These are phyloP conservation scores for Cinara cedri DNA, from an alignment of 2,888 invertebrate species.

Conservation along the genomic window DNA sequence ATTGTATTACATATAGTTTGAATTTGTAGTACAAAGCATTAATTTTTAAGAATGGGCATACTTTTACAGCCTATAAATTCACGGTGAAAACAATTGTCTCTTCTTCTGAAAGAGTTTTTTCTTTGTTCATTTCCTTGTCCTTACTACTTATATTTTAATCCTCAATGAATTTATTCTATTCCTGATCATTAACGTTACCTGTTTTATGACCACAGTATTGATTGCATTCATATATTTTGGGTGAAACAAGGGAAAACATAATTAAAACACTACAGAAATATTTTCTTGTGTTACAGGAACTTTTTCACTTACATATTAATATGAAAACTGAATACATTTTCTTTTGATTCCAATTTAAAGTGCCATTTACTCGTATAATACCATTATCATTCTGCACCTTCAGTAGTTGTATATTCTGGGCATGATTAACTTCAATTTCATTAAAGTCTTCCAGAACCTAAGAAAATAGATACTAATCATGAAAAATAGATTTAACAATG, in stretches of 20 bases:
- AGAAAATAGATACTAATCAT: no score
- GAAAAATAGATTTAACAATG: no score
- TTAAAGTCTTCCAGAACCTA: no score
- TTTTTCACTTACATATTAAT: no score
- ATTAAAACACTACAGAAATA: no score
- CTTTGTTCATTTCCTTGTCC: conserved; percentile 4
- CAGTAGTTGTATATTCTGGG: no score
- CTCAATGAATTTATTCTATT: not conserved
- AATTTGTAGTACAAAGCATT: conserved; percentile 12
- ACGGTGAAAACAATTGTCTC: conserved; percentile 11
- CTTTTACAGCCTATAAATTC: conserved; percentile 13
- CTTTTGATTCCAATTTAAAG: no score
- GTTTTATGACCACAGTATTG: conserved; percentile 2
- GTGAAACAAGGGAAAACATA: not conserved
- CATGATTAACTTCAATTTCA: no score
- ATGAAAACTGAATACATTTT: no score
- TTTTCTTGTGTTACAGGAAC: no score
- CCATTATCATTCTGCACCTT: no score
- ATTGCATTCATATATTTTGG: conserved; percentile 2
- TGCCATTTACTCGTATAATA: no score
- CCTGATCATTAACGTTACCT: not conserved
- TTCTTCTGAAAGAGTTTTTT: not conserved
- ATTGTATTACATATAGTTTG: conserved; percentile 61
- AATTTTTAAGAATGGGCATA: conserved; percentile 5
- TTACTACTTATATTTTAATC: not conserved